Evolutionary conservation across 2,888 invertebrate species (phyloP), one percentile per base, ranked within the genome.

Genomic region (Bruchidius siliquastri): DNA sequence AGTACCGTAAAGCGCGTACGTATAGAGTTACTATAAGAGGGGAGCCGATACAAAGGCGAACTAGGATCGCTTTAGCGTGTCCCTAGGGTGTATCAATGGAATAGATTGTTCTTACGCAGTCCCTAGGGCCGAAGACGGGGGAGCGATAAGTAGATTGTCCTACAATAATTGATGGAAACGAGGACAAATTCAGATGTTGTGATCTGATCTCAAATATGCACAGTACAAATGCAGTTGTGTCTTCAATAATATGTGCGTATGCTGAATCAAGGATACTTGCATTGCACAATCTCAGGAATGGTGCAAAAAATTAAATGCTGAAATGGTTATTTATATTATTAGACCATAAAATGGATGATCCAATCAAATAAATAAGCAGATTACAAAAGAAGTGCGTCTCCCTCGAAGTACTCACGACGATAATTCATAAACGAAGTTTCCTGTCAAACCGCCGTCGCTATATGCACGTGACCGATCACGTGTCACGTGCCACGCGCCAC

Each of bases 41-140:
- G 70, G 73, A 32, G 71, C 72, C 71, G 71, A 74, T 74, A 74
- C 75, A 75, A 75, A 76, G 72, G 70, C 75, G 76, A 73, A 74
- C 71, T 72, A 72, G 67, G 73, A 72, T 68, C 70, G 71, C 72
- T 70, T 69, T 72, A 69, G 69, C 69, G 72, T 20, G 70, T 69
- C 79, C 79, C 76, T n/a, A 74, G 79, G 78, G 79, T 79, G 71
- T 75, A 76, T 76, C 77, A 75, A 78, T 78, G 73, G 74, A 76
- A 75, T 75, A 74, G 77, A 78, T 79, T 80, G 78, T 80, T 78
- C 78, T 79, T 77, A 77, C 75, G 79, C 77, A 18, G 18, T 49
- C 73, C 72, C 76, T 74, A 69, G 77, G 78, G 72, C 71, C 68
- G 22, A 72, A 68, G 72, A 30, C 49, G 72, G 72, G 74, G 73